Base-by-base conservation (phyloP, 2,888 invertebrate species). In the Adelognathus sp. region DNA sequence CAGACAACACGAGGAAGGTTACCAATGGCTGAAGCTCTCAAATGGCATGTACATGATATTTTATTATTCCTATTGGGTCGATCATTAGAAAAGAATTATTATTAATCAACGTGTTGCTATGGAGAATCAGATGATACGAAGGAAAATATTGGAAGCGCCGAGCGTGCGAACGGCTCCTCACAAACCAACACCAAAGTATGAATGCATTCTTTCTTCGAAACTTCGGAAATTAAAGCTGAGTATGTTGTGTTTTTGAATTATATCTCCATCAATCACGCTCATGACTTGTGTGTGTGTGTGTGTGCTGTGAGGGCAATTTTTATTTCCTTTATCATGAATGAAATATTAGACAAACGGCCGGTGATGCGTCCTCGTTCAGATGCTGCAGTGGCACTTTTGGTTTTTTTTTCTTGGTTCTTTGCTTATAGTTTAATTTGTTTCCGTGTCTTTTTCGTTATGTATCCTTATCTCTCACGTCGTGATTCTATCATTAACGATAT, bases 401-500 rank as follows among this genome's bases (percentile, higher is more conserved):
- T 36, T 69, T 52, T 14, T 61, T 9, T 73, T 46, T n/a, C 9
- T 64, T 69, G 14, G 9, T 44, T 69, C 61, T 52, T 61, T 52
- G n/a, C 9, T 63, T 50, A 14, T 63, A 27, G 67, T 64, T 72
- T 36, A 58, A 14, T 50, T 58, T 61, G 41, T 63, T 27, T 41
- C 36, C 7, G 76, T 39, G 56, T 64, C 21, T 27, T 50, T 18
- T 56, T 56, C n/a, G 9, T 33, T 72, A 33, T 18, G 31, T 33
- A 14, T 58, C n/a, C 69, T 69, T 69, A 46, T 66, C 16, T 46
- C 56, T 50, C 46, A 41, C 52, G 29, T 54, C 18, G 60, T 16
- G 33, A 69, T 24, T 64, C 36, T 54, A 67, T 27, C 36, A 54
- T 70, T 63, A 64, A 71, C 44, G 77, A 76, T 76, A 69, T 86